Base-by-base conservation (phyloP, 2,888 invertebrate genomes). In the Eristalis intricaria region DNA sequence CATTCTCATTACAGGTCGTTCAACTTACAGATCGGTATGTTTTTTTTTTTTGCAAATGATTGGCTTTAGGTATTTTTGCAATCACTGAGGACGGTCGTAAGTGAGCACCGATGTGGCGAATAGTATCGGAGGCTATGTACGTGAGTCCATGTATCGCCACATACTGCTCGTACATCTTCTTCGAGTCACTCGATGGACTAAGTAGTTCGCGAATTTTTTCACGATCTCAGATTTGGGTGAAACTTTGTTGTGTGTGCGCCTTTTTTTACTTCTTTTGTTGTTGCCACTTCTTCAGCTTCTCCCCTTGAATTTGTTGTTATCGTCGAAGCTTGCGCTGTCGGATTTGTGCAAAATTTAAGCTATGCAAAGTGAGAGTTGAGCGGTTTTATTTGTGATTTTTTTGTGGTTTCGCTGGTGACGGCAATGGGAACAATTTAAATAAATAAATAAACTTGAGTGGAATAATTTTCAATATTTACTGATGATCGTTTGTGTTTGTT, bases 1-100 rank as follows among this genome's bases (percentile, higher is more conserved):
- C 69, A 89, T 88, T 89, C 89, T 84, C 89, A 88, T 89, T 89
- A 88, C 81, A 84, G 89, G 84, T 88, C 82, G 79, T 87, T 89
- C 84, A 89, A 76, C 89, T 82, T 81, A 40, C 71, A 74, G 80
- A 84, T 84, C 65, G 73, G 15, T 73, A 70, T 29, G 19, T 60
- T 38, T 75, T 73, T 71, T n/a, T 61, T 75, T 76, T 75, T 83
- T 70, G 69, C 79, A 77, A 85, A 68, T 81, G 70, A 81, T 74
- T 81, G 73, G 80, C 79, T 73, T 66, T 84, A 84, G 76, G 79
- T 87, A 84, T 84, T 84, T 84, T 76, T 79, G 84, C 79, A 80
- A 84, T 84, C 75, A 68, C 70, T 64, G 64, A 56, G 65, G 60
- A 75, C 73, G 74, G 74, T 7, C 22, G 65, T 70, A 75, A 83